Base-by-base conservation (phyloP, 1,140 invertebrate genomes). In the Drosophila saltans region DNA sequence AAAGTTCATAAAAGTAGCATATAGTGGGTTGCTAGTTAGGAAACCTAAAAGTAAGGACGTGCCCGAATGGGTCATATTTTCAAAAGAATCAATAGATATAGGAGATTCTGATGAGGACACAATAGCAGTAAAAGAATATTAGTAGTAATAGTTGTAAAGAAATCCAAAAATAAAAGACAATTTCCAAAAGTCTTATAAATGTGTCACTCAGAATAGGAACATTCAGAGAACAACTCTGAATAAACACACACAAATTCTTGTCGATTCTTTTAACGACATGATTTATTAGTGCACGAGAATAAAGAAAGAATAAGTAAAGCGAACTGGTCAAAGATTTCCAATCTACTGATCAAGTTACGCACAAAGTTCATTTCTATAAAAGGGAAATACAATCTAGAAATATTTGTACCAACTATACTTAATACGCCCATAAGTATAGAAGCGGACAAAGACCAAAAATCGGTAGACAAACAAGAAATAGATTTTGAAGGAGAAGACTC, bases 321-420 rank as follows among this genome's bases (percentile, higher is more conserved):
- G 33, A 59, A 36, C 33, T 59, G 58, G 58, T 59, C 58, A 59
- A 59, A 59, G 30, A 39, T 59, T 30, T 59, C 33, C 3, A 59
- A 36, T 0, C 28, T 59, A 59, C 36, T 59, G 21, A 36, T 59
- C 26, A 59, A 59, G 28, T 39, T 59, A 7, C 58, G 58, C 11
- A 4, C 58, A 11, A 59, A 59, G 4, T 24, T 59, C 33, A 59
- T 36, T 4, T 16, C 58, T 21, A 30, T 59, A 26, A 59, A 59
- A 33, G 10, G n/a, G 11, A 36, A 30, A 30, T 59, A 59, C n/a
- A n/a, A 39, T 39, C n/a, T 59, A n/a, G 58, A 59, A 8, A 59
- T 59, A 39, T 33, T 30, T 3, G 30, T 59, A 59, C 58, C 58
- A 3, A 41, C 40, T 10, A 10, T 41, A 41, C 40, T 41, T 3